Evolutionary conservation across 2,797 vertebrate species (phyloP), one percentile per base, ranked within the genome.

Genomic region (Pipistrellus kuhlii): DNA sequence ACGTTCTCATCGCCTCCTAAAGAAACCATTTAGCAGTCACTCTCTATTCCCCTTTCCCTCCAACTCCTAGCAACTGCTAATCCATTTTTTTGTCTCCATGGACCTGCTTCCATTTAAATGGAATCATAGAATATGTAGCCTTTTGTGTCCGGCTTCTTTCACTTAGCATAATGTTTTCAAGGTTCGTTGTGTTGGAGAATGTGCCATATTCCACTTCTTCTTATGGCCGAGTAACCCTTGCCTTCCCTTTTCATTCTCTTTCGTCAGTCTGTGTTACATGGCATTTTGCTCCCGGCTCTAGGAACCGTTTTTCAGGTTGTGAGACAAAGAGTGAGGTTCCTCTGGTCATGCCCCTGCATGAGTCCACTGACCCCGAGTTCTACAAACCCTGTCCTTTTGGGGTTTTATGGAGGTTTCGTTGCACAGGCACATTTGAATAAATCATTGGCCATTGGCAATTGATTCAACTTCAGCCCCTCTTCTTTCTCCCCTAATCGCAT

Each of bases 91-190:
- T 44, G 25, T 91, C 32, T 78, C 66, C 73, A 0, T 69, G 91
- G 68, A 81, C 62, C 90, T 94, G 18, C 62, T 44, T 44, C 83
- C 88, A 20, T 48, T 8, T 53, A 71, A 55, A 64, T 84, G 59
- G 57, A 75, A 30, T 62, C 41, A 13, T 44, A 35, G 27, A 55
- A 1, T 35, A 83, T 83, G 41, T 53, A 20, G 27, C 55, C 86
- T 73, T 88, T 80, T 88, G n/a, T 55, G 66, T 53, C 80, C 86
- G 85, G 21, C 55, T 62, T 76, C 73, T 91, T 94, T 83, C 69
- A n/a, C 57, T 87, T 25, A 18, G 8, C n/a, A 21, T 69, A 72
- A 14, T 30, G 44, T 91, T 82, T 87, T 78, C 55, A 78, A 38
- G 59, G 27, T 69, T 92, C 59, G n/a, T 51, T 46, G 6, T 59